Conservation (phyloP, 2,797 vertebrate species). For the Poeciliopsis turneri region DNA sequence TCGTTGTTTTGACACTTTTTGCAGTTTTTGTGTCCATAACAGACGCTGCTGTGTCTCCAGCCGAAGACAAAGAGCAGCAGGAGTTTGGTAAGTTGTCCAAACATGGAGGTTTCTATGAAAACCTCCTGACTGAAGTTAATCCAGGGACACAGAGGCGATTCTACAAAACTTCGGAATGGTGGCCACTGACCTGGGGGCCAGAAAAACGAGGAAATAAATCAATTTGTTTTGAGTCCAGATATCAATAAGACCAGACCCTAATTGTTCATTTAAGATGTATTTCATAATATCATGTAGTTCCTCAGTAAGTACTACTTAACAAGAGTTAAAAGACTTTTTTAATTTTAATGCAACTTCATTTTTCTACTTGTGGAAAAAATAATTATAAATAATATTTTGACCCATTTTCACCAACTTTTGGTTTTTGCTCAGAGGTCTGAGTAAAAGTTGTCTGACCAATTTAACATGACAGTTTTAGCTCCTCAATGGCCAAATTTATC, state of each 20-base stretch:
- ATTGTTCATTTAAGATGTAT: background rate
- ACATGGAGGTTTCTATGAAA: background rate
- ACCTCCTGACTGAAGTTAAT: background rate
- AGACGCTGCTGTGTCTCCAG: conserved; percentile 1
- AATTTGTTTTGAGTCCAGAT: background rate
- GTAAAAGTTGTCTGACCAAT: background rate
- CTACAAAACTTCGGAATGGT: background rate
- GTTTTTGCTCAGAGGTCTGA: background rate
- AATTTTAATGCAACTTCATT: background rate
- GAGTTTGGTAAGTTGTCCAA: conserved; percentile 25
- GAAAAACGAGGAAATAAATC: background rate
- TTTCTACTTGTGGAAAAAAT: background rate
- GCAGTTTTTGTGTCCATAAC: background rate
- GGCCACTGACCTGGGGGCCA: too few species aligned
- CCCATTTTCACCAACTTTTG: background rate
- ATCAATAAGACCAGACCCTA: background rate
- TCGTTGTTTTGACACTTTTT: background rate
- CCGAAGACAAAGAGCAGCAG: background rate
- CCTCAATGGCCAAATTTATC: background rate
- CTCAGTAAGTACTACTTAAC: background rate
- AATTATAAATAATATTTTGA: background rate
- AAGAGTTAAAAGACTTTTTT: background rate
- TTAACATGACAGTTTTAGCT: background rate
- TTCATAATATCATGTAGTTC: background rate
- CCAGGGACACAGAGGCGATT: background rate